These are phyloP conservation scores for Dolichallabes microphthalmus DNA, from an alignment of 2,113 vertebrate genomes.

Conservation along the genomic window DNA sequence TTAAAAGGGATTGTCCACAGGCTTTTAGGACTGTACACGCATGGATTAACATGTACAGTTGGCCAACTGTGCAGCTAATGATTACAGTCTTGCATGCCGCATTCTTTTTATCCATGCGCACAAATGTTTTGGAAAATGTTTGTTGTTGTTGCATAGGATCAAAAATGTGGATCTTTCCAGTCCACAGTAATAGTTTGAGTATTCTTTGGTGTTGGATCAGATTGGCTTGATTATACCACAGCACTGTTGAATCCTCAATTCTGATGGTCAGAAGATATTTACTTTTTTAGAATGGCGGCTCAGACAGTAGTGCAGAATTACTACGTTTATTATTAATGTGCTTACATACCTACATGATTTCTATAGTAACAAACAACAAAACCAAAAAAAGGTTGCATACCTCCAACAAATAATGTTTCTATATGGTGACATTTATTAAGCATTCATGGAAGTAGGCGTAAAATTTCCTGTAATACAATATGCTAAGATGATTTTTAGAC, in stretches of 20 bases:
- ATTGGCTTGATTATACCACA: background rate
- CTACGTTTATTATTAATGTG: background rate
- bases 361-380: background rate
- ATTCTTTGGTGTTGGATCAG: background rate
- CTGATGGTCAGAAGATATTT: background rate
- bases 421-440: background rate
- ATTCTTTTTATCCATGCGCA: conserved; percentile 4
- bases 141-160: background rate
- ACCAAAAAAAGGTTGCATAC: background rate
- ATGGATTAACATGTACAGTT: conserved; percentile 32
- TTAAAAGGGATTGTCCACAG: conserved; percentile 35
- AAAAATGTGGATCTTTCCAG: conserved; percentile 17
- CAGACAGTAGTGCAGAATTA: background rate
- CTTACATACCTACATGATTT: background rate
- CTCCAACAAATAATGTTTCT: background rate
- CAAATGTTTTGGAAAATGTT: background rate
- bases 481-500: background rate
- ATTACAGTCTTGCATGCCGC: conserved; percentile 30
- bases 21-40: conserved; percentile 36
- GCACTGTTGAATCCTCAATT: background rate
- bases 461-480: background rate
- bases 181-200: background rate
- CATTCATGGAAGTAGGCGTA: background rate
- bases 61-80: background rate
- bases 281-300: background rate